A percentile compares a stretch with the other conserved stretches of the same genome.
Evolutionary conservation across 2,113 vertebrate species (phyloP).

Genomic region (Cyanoramphus novaezelandiae): DNA sequence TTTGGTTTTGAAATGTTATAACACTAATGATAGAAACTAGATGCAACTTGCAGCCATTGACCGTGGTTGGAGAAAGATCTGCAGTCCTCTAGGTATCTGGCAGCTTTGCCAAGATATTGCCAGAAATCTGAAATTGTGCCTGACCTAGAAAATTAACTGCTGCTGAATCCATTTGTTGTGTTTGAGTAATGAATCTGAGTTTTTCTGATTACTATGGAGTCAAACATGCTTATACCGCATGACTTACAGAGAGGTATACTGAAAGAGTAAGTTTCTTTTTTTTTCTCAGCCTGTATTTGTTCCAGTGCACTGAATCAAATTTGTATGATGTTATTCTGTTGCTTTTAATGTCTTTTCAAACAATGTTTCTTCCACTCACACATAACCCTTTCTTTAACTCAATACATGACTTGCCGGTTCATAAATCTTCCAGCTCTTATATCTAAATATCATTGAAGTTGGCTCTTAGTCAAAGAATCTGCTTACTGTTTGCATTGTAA

Average conservation of each 20-base stretch:
- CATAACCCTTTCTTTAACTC: neutral
- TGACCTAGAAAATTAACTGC: neutral
- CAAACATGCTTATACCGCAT: neutral
- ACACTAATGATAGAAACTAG: neutral
- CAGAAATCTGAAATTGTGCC: constrained; percentile 7
- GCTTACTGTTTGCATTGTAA: neutral
- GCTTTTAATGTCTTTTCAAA: neutral
- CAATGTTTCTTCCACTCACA: neutral
- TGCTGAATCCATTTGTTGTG: neutral
- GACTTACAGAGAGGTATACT: neutral
- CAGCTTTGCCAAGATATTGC: neutral
- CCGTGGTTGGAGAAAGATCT: neutral
- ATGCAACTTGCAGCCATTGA: neutral
- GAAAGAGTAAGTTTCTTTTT: neutral
- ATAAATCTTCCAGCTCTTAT: neutral
- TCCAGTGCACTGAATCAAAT: neutral
- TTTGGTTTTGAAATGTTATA: neutral
- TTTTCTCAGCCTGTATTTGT: neutral
- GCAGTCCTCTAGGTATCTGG: neutral
- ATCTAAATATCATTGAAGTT: neutral
- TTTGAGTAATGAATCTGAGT: neutral
- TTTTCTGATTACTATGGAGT: neutral
- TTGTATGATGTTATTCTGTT: neutral
- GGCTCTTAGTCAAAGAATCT: neutral
- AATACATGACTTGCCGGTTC: neutral